Conservation (phyloP, 2,113 vertebrate species). For the Porphyrio hochstetteri region DNA sequence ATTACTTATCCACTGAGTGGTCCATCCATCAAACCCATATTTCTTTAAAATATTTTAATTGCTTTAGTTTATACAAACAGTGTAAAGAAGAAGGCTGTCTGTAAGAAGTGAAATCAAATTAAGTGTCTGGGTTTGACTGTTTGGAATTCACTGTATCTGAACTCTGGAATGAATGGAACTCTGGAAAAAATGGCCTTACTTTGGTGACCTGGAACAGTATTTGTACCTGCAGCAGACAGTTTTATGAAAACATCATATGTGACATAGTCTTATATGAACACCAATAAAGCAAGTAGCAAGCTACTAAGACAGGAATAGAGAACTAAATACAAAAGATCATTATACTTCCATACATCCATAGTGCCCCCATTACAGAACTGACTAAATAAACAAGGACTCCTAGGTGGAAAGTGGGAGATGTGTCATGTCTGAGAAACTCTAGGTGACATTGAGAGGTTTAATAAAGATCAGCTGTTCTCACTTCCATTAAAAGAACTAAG, state of each 20-base stretch:
- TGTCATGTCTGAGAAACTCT: neutral
- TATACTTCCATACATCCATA: neutral
- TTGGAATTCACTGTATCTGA: neutral
- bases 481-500: neutral
- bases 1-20: too few relatives aligned
- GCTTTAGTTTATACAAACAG: neutral
- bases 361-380: rapidly evolving
- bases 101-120: neutral
- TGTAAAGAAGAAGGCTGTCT: neutral
- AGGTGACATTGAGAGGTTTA: neutral
- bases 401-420: neutral
- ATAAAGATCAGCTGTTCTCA: neutral
- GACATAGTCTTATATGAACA: neutral
- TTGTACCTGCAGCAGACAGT: neutral
- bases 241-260: neutral
- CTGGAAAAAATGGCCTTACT: neutral
- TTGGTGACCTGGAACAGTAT: neutral
- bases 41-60: neutral
- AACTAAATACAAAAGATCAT: neutral
- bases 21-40: neutral
- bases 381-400: neutral
- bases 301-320: neutral
- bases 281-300: neutral
- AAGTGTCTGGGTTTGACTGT: neutral
- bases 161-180: neutral